Conservation (phyloP, 2,113 vertebrate species). For the Camelus bactrianus region DNA sequence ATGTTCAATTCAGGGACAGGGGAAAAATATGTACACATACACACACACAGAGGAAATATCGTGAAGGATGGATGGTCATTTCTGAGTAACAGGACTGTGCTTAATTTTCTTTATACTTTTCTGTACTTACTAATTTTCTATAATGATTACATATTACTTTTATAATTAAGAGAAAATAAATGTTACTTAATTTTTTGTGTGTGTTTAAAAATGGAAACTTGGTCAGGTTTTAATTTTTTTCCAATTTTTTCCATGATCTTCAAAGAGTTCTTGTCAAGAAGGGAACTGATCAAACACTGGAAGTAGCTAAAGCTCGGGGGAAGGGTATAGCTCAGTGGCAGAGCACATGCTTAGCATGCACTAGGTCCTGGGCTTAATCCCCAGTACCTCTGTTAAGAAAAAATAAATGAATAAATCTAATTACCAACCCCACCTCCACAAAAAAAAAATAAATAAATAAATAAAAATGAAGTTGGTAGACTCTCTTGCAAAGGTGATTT, state of each 20-base stretch:
- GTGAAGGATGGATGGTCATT: not conserved
- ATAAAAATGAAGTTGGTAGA: not conserved
- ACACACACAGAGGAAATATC: not conserved
- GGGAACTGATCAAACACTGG: not conserved
- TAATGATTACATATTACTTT: not conserved
- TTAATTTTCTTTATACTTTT: conserved; percentile 18
- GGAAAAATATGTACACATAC: not conserved
- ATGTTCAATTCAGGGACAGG: not conserved
- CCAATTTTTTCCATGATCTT: not conserved
- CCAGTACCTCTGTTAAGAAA: too few relatives aligned
- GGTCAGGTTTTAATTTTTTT: not conserved
- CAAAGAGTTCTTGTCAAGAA: not conserved
- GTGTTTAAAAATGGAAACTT: conserved; percentile 33
- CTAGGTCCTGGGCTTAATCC: too few relatives aligned
- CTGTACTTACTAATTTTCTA: conserved; percentile 25
- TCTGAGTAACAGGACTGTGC: not conserved
- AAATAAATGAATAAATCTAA: too few relatives aligned
- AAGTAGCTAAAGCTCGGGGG: not conserved
- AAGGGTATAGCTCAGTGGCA: too few relatives aligned
- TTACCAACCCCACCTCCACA: too few relatives aligned
- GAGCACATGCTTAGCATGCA: too few relatives aligned
- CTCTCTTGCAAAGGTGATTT: not conserved
- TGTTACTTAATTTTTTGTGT: not conserved
- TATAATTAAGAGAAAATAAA: not conserved
- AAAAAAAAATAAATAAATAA: too few relatives aligned